These are phyloP conservation scores for Rhinogobio ventralis DNA, from an alignment of 2,797 vertebrate genomes.

Conservation along the genomic window DNA sequence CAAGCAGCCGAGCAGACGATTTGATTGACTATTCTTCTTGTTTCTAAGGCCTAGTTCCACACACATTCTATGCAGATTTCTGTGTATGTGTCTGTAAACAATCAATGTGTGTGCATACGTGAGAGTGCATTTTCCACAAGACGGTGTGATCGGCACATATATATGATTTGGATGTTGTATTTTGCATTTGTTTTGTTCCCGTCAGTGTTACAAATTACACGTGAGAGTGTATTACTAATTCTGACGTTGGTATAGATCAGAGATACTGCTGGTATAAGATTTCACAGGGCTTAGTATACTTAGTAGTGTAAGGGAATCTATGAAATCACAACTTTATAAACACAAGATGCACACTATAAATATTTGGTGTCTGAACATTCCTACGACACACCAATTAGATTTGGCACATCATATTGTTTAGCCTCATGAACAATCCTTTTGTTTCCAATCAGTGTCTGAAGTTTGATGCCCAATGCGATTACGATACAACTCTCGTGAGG, in stretches of 20 bases:
- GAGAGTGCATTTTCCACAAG: background rate
- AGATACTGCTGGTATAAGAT: slow-evolving; percentile 40
- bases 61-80: background rate
- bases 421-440: background rate
- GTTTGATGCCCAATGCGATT: slow-evolving; percentile 10
- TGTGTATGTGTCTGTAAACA: slow-evolving; percentile 31
- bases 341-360: background rate
- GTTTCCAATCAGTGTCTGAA: slow-evolving; percentile 15
- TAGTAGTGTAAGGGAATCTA: background rate
- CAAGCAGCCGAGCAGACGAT: slow-evolving; percentile 23
- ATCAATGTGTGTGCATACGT: slow-evolving; percentile 21
- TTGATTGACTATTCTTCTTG: slow-evolving; percentile 37
- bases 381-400: slow-evolving; percentile 16
- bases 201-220: background rate
- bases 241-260: slow-evolving; percentile 14
- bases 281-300: slow-evolving; percentile 31
- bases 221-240: slow-evolving; percentile 21
- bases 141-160: background rate
- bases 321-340: background rate
- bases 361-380: background rate
- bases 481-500: background rate
- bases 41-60: slow-evolving; percentile 53
- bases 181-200: background rate
- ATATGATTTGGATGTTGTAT: background rate
- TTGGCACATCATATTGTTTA: slow-evolving; percentile 40